Base-by-base conservation (phyloP, 1,140 invertebrate genomes). In the Hesperophylax magnus region DNA sequence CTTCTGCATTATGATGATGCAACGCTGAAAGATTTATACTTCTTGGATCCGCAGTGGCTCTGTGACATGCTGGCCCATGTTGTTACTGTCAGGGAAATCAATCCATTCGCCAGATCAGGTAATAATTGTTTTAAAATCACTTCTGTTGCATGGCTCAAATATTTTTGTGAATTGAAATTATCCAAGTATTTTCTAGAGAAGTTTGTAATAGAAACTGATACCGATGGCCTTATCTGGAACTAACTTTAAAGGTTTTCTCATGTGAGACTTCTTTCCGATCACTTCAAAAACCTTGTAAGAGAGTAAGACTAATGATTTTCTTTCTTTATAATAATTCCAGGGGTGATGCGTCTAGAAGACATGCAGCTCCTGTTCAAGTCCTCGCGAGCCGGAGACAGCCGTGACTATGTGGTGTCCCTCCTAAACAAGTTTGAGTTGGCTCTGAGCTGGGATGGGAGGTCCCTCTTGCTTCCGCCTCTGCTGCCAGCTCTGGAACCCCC, bases 381-480 rank as follows among this genome's bases (percentile, higher is more conserved):
- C 86, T 91, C 98, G 1, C 53, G 89, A 97, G 61, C 90, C 96
- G 65, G 97, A 98, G 87, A 95, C 83, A 93, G 93, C 2, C 92
- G 93, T 84, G 92, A 93, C n/a, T 98, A 98, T 84, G 96, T 98
- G 54, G 93, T 98, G 2, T 96, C 94, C 86, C 88, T 98, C 11
- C 88, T 99, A 52, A 98, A 97, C 88, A 99, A 99, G 90, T 99
- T 99, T 89, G 98, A 99, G 89, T 94, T 99, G 31, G 98, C 98
- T 0, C 89, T 99, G 15, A 97, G 97, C n/a, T 99, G 97, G 96
- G 98, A 99, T 86, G 95, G 94, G 24, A 88, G 97, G 6, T 96
- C 96, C 17, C 88, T 99, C 17, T 88, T 99, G 1, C 97, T 99
- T 84, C 98, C 98, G 0, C 97, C 97, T 0, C 89, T 99, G 27